phyloP scores from a whole-genome alignment of 1,140 invertebrate genomes.

The Druon quercuslanigerum region DNA sequence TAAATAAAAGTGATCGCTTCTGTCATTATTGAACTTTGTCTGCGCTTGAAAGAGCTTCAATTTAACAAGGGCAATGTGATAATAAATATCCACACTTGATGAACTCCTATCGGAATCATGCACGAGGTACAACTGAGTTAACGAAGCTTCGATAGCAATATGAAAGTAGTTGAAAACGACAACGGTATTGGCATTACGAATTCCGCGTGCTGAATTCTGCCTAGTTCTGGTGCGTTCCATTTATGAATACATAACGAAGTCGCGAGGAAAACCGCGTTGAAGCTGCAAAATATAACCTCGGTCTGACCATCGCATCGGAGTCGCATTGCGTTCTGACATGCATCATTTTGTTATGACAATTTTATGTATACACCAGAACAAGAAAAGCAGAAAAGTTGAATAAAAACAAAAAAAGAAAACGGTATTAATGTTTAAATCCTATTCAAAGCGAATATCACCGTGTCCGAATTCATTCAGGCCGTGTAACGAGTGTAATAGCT shows the following conservation, averaged over 20 bases:
- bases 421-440: too few species aligned
- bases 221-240: constrained; percentile 16
- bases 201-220: background rate
- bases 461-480: too few species aligned
- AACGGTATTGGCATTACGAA: background rate
- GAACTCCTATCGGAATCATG: background rate
- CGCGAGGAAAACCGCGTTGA: background rate
- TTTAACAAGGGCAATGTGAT: background rate
- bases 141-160: constrained; percentile 18
- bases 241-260: constrained; percentile 29
- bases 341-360: constrained; percentile 20
- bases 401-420: too few species aligned
- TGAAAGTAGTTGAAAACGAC: background rate
- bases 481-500: too few species aligned
- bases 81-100: background rate
- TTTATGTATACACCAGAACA: too few species aligned
- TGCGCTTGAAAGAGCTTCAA: too few species aligned
- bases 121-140: constrained; percentile 12
- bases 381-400: too few species aligned
- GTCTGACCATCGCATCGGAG: background rate
- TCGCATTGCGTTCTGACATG: background rate
- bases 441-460: too few species aligned
- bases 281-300: background rate
- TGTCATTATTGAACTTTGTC: too few species aligned
- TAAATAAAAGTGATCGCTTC: too few species aligned